Evolutionary conservation across 2,888 invertebrate species (phyloP), one percentile per base, ranked within the genome.

Genomic region (Podabrus alpinus): DNA sequence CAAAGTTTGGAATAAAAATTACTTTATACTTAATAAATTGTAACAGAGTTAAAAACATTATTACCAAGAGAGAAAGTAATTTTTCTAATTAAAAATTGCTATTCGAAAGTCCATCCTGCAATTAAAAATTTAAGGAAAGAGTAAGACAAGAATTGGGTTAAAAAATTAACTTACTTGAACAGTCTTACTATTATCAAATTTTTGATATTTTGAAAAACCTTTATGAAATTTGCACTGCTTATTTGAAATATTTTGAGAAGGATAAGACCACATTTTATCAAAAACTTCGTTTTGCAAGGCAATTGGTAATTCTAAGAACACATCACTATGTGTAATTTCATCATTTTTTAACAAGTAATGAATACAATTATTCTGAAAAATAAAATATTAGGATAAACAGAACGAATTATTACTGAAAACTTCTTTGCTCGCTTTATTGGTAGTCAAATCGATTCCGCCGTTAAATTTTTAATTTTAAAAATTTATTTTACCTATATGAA

Each of bases 261-360:
- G 84, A 62, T 82, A 82, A 1, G 83, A 83, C 86, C 86, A 86
- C 15, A 86, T 83, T 68, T 88, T 86, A 79, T 89, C 89, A 79
- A 89, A 90, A 21, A 91, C 88, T 84, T 90, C 90, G n/a, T 89
- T 87, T 83, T 91, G 90, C 73, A 91, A 85, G 68, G 89, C 88
- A 71, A 89, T 89, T 2, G 90, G 89, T 59, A 91, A 84, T 79
- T 91, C 90, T 76, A 88, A 88, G 82, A 90, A 91, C 68, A 90
- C 85, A 74, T 91, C 91, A 77, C 88, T 88, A 76, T 89, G 89
- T 68, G 89, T 88, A 66, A 91, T 85, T 77, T 88, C 88, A 25
- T 89, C 89, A 81, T 91, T 88, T 73, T 88, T 85, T n/a, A 88
- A 87, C 19, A 91, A 88, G 81, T 88, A 91, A 74, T 86, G 87